Conservation (phyloP, 2,888 invertebrate species). For the Acrobasis repandana region DNA sequence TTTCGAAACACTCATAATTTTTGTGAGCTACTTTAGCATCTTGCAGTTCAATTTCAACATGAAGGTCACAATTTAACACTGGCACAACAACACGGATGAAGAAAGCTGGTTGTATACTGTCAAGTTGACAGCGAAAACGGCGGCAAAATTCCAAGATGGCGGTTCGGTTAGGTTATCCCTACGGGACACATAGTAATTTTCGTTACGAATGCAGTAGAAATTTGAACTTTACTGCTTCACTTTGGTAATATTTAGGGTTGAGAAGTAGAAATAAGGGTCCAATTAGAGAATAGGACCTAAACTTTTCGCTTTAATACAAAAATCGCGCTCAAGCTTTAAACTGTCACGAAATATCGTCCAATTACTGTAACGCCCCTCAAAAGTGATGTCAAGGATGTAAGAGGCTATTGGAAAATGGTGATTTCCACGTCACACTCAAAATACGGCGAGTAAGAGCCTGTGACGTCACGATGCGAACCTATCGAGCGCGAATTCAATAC, state of each 20-base stretch:
- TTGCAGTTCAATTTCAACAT: slow-evolving; percentile 16
- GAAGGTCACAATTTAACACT: slow-evolving; percentile 12
- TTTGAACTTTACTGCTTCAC: no score
- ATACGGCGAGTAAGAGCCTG: slow-evolving; percentile 30
- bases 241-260: no score
- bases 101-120: slow-evolving; percentile 35
- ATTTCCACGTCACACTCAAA: background rate
- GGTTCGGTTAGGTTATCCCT: slow-evolving; percentile 50
- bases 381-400: no score
- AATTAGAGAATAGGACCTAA: no score
- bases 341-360: no score
- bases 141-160: slow-evolving; percentile 35
- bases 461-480: slow-evolving; percentile 41
- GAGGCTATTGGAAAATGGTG: background rate
- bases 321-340: no score
- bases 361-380: no score
- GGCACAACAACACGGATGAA: slow-evolving; percentile 21
- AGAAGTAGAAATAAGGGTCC: no score
- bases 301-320: no score
- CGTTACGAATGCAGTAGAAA: no score
- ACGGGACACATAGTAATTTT: slow-evolving; percentile 49
- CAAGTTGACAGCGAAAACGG: slow-evolving; percentile 41
- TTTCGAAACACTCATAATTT: background rate
- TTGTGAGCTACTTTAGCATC: slow-evolving; percentile 24
- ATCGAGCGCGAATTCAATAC: slow-evolving; percentile 42